These are phyloP conservation scores for Drosophila persimilis DNA, from an alignment of 1,140 invertebrate species.

Conservation along the genomic window DNA sequence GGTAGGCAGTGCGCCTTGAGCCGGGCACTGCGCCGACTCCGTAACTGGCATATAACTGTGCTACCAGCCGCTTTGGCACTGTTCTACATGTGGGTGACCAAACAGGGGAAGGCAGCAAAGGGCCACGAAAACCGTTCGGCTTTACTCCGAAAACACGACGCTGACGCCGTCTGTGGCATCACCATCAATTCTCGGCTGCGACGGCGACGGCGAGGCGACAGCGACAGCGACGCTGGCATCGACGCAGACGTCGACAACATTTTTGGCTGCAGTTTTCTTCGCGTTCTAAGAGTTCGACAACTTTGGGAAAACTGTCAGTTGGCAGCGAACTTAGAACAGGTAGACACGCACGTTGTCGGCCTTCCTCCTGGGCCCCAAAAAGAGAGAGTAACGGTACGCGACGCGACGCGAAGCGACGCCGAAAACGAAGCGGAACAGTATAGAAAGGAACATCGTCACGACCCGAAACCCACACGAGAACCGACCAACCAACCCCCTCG, in stretches of 20 bases:
- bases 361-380: constrained; percentile 49
- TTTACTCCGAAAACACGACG: constrained; percentile 57
- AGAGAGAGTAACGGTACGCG: no score
- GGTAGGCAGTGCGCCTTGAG: neutral
- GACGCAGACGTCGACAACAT: constrained; percentile 19
- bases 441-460: constrained; percentile 24
- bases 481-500: no score
- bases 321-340: constrained; percentile 83
- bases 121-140: constrained; percentile 15
- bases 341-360: constrained; percentile 81
- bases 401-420: constrained; percentile 11
- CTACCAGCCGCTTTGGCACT: constrained; percentile 14
- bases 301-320: constrained; percentile 83
- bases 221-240: constrained; percentile 3
- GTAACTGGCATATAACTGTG: no score
- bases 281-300: constrained; percentile 82
- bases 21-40: constrained; percentile 12
- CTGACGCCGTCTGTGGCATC: no score
- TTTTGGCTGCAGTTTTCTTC: constrained; percentile 74
- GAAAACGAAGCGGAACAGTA: constrained; percentile 32
- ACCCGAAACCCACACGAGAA: constrained; percentile 13
- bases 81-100: constrained; percentile 15
- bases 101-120: neutral
- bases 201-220: neutral
- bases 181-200: neutral